Conservation (phyloP, 2,888 invertebrate species). For the Chymomyza procnemis region DNA sequence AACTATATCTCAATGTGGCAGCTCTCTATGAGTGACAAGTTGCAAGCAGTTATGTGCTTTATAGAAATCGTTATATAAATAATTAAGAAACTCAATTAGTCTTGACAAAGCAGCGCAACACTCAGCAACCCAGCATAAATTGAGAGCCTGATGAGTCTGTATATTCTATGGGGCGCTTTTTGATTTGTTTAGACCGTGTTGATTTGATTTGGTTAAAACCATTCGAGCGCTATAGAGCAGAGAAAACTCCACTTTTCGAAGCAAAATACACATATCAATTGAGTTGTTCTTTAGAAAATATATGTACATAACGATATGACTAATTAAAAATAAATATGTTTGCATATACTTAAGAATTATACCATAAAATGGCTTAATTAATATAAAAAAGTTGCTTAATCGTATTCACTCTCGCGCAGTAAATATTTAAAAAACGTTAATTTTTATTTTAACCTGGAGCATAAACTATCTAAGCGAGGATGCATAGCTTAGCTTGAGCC, state of each 20-base stretch:
- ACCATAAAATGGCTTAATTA: too few species aligned
- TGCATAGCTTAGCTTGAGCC: too few species aligned
- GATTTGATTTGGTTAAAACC: not conserved
- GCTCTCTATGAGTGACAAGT: slow-evolving; percentile 33
- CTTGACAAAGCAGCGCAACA: slow-evolving; percentile 30
- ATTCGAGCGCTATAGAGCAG: not conserved
- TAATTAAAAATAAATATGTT: too few species aligned
- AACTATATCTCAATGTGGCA: slow-evolving; percentile 3
- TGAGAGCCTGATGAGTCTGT: not conserved
- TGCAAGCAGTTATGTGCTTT: not conserved
- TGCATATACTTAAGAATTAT: too few species aligned
- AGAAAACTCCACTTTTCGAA: not conserved
- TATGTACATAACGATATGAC: too few species aligned
- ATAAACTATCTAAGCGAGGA: too few species aligned
- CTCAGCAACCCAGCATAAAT: not conserved
- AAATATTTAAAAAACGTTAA: too few species aligned
- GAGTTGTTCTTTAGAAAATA: too few species aligned
- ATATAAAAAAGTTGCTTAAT: too few species aligned
- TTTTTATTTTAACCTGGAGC: too few species aligned
- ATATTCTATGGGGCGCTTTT: not conserved
- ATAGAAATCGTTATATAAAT: slow-evolving; percentile 59
- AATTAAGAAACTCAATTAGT: slow-evolving; percentile 69
- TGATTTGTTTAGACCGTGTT: not conserved
- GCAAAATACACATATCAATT: not conserved
- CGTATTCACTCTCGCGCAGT: too few species aligned